Evolutionary conservation across 2,888 invertebrate species (phyloP), one percentile per base, ranked within the genome.

Genomic region (Agrochola circellaris): DNA sequence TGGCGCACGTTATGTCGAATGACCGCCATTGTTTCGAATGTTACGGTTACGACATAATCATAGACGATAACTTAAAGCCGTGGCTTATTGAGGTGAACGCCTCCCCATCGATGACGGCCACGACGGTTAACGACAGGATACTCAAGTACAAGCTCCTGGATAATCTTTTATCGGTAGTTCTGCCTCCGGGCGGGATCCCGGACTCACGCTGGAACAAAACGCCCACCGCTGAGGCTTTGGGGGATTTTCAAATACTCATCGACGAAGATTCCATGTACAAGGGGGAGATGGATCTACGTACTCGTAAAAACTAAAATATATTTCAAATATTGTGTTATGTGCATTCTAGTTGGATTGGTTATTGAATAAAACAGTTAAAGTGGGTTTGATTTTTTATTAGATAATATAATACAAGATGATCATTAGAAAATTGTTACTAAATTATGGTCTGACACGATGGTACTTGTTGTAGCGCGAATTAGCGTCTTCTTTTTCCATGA

Each of bases 11-110:
- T 30, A 99, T 99, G 97, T 98, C 98, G 1, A 99, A 98, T 89
- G 99, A 99, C 95, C 97, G 98, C 74, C 98, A 99, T 93, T 99
- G 99, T 92, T 99, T 98, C 93, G 99, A 99, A 94, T 99, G 99
- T 91, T 99, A 99, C 91, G 99, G 99, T 73, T 99, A 99, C 93
- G 99, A 99, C 91, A 99, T 99, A 74, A 99, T 99, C 87, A 99
- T 99, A 87, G 99, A 99, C 93, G 98, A 99, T 92, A 98, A 98
- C 91, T 95, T 99, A 67, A 99, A 99, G 93, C 99, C 99, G 0
- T 99, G 99, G 99, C 96, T 99, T 65, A 98, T 99, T 84, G 99
- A 99, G 96, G 98, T 99, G 65, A 99, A 99, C 93, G 99, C 99
- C 7, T 99, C 99, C 6, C 99, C 99, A 0, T 99, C 99, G 0